These are phyloP conservation scores for Drosophila oshimai DNA, from an alignment of 1,140 invertebrate species.

Conservation along the genomic window DNA sequence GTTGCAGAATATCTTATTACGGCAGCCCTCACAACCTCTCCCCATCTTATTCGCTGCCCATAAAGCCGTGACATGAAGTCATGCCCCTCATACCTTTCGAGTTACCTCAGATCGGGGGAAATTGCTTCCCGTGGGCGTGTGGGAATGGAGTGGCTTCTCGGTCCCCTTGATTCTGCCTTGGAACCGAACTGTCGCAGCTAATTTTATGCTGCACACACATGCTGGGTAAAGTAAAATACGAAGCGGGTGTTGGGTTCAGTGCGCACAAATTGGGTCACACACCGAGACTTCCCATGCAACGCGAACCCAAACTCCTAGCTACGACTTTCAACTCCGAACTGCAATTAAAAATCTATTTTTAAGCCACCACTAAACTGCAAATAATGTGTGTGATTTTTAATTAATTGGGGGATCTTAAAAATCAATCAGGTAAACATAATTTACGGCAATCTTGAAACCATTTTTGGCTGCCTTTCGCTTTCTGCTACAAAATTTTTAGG, in stretches of 20 bases:
- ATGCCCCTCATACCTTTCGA: conserved; percentile 34
- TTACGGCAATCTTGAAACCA: conserved; percentile 23
- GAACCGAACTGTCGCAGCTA: conserved; percentile 65
- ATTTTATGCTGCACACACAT: conserved; percentile 55
- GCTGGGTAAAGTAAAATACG: neutral
- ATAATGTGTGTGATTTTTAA: conserved; percentile 45
- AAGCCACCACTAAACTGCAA: neutral
- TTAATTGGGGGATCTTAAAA: conserved; percentile 67
- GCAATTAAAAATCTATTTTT: conserved; percentile 52
- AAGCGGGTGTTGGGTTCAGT: conserved; percentile 54
- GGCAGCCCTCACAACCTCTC: neutral
- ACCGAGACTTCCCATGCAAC: conserved; percentile 52
- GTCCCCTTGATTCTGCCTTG: conserved; percentile 19
- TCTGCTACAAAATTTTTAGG: conserved; percentile 30
- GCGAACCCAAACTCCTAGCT: neutral
- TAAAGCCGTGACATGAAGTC: conserved; percentile 48
- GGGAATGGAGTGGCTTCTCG: conserved; percentile 31
- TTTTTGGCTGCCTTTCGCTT: conserved; percentile 61
- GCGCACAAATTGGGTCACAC: conserved; percentile 73
- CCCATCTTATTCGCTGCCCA: conserved; percentile 17
- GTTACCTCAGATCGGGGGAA: conserved; percentile 19
- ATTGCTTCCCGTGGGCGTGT: conserved; percentile 63
- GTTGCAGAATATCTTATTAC: conserved; percentile 43
- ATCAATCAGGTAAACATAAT: conserved; percentile 68
- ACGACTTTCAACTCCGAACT: neutral